Percentiles rank a stretch among this genome's conserved stretches.
phyloP scores from a whole-genome alignment of 2,888 invertebrate genomes.

The Tipula helvola region DNA sequence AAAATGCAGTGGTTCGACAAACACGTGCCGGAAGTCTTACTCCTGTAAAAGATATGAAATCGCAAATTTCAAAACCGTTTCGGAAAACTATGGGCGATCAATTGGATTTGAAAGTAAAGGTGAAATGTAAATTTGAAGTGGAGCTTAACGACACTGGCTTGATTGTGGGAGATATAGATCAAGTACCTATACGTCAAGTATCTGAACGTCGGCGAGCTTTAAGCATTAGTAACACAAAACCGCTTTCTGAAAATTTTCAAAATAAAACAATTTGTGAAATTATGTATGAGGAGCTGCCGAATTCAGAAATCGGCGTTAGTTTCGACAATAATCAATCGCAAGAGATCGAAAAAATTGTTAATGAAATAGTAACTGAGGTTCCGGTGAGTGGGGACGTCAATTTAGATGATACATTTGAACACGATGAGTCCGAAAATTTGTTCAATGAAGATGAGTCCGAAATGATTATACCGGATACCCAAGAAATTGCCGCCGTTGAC shows the following conservation, averaged over 20 bases:
- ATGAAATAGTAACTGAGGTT: background rate
- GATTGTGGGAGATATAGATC: too few species aligned
- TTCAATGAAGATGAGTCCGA: background rate
- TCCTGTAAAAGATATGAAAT: background rate
- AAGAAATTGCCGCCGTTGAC: background rate
- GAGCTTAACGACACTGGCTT: too few species aligned
- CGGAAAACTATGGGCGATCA: too few species aligned
- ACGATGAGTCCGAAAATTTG: background rate
- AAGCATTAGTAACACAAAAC: background rate
- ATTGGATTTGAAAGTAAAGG: too few species aligned
- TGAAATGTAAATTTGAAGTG: too few species aligned
- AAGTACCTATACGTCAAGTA: too few species aligned
- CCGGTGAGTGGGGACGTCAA: background rate
- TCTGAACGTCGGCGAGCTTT: background rate
- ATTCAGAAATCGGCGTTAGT: background rate
- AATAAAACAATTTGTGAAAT: background rate
- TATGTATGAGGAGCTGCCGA: background rate
- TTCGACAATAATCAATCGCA: background rate
- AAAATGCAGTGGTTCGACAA: background rate
- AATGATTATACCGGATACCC: background rate
- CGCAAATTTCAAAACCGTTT: background rate
- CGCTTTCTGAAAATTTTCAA: background rate
- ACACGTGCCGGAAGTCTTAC: background rate
- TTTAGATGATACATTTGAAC: background rate
- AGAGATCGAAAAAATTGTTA: background rate